A percentile compares a stretch with the other conserved stretches of the same genome.
Evolutionary conservation across 2,797 vertebrate genomes (phyloP).

Genomic region (Nasua narica): DNA sequence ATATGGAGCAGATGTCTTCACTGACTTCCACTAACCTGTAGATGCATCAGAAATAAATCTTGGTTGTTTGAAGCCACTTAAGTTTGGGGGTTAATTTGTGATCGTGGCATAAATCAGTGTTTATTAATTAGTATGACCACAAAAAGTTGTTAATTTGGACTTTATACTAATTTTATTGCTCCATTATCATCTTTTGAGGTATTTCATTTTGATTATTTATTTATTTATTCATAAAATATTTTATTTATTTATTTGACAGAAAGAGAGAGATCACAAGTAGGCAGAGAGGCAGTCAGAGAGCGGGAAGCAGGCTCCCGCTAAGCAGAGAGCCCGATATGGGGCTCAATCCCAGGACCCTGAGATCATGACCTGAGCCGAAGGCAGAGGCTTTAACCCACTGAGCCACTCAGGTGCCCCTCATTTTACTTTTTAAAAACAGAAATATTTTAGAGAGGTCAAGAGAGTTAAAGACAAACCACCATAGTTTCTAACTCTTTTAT

Average conservation of each 20-base stretch:
- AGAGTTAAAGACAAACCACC: neutral
- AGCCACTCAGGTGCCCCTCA: no score
- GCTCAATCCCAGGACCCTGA: no score
- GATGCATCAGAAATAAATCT: neutral
- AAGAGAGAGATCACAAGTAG: no score
- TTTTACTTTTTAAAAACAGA: neutral
- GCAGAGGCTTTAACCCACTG: no score
- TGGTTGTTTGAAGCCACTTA: neutral
- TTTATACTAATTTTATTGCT: neutral
- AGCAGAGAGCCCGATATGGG: no score
- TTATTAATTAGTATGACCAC: neutral
- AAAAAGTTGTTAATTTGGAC: neutral
- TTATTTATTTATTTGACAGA: no score
- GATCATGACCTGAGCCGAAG: no score
- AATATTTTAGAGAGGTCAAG: neutral
- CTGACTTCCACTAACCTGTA: neutral
- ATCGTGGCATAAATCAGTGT: neutral
- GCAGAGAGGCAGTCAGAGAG: no score
- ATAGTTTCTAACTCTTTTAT: neutral
- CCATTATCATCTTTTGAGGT: neutral
- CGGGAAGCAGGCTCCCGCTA: no score
- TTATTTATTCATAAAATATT: no score
- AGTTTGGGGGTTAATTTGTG: neutral
- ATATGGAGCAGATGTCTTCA: neutral
- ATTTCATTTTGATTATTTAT: constrained; percentile 1